These are phyloP conservation scores for Carcharodon carcharias DNA, from an alignment of 2,797 vertebrate genomes.

Conservation along the genomic window DNA sequence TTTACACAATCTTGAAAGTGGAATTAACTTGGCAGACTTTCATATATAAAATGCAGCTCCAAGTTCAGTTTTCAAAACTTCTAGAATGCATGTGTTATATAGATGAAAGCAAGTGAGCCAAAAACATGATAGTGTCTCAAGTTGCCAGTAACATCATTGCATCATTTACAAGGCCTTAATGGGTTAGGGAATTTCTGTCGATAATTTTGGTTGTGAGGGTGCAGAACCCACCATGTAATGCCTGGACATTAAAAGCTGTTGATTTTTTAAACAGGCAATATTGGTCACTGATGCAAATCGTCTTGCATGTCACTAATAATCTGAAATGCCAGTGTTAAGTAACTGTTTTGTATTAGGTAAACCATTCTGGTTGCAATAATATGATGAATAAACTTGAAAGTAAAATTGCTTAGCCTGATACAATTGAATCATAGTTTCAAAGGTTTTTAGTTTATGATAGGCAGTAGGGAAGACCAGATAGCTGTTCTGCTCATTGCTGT, in stretches of 20 bases:
- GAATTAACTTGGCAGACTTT: background rate
- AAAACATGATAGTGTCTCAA: background rate
- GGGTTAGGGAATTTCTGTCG: too few relatives aligned
- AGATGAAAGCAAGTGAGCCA: background rate
- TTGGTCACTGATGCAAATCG: background rate
- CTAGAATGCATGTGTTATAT: background rate
- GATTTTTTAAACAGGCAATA: background rate
- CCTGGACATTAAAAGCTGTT: background rate
- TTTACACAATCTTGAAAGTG: background rate
- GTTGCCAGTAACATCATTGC: background rate
- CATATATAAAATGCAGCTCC: background rate
- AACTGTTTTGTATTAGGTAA: background rate
- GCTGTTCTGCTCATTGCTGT: background rate
- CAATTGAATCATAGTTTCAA: background rate
- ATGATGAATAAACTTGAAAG: background rate
- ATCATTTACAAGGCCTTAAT: background rate
- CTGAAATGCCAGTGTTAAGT: background rate
- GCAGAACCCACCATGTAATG: background rate
- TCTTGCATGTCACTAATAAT: background rate
- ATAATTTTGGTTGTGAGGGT: background rate
- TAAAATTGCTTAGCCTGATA: background rate
- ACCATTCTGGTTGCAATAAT: background rate
- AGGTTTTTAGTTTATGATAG: background rate
- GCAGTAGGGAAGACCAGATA: background rate
- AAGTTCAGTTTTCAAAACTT: constrained; percentile 14